These are phyloP conservation scores for Chrysolina haemoptera DNA, from an alignment of 2,888 invertebrate genomes.

Conservation along the genomic window DNA sequence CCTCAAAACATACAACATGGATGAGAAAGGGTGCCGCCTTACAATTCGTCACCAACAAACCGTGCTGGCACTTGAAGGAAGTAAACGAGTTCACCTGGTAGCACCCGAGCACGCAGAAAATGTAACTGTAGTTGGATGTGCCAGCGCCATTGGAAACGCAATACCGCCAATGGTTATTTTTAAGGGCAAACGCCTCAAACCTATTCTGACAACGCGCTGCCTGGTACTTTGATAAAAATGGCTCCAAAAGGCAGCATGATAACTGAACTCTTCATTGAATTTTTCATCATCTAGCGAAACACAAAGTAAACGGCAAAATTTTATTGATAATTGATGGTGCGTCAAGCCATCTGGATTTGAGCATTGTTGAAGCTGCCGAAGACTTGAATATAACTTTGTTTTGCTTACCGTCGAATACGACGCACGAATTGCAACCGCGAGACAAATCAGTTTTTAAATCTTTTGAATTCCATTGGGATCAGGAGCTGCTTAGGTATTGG, in stretches of 20 bases:
- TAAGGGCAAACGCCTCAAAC: slow-evolving; percentile 23
- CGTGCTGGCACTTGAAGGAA: no score
- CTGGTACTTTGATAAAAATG: slow-evolving; percentile 49
- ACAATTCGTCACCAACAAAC: no score
- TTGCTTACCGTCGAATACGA: slow-evolving; percentile 64
- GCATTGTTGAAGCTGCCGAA: slow-evolving; percentile 59
- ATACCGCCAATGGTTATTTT: not conserved
- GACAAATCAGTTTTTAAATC: slow-evolving; percentile 61
- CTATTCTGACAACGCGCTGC: slow-evolving; percentile 30
- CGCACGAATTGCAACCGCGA: slow-evolving; percentile 63
- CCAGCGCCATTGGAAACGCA: no score
- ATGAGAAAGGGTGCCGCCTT: no score
- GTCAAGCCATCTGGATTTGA: slow-evolving; percentile 56
- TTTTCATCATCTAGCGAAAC: slow-evolving; percentile 55
- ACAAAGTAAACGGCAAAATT: slow-evolving; percentile 48
- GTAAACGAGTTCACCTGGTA: no score
- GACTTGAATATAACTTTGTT: slow-evolving; percentile 56
- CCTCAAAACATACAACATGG: no score
- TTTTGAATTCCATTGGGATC: slow-evolving; percentile 63
- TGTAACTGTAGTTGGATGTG: no score
- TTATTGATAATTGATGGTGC: slow-evolving; percentile 60
- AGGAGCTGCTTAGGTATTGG: slow-evolving; percentile 60
- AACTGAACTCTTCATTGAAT: slow-evolving; percentile 48
- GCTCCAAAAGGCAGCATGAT: slow-evolving; percentile 57
- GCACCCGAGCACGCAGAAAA: no score